These are phyloP conservation scores for Grammomys dolichurus DNA, from an alignment of 2,113 vertebrate species.

Conservation along the genomic window DNA sequence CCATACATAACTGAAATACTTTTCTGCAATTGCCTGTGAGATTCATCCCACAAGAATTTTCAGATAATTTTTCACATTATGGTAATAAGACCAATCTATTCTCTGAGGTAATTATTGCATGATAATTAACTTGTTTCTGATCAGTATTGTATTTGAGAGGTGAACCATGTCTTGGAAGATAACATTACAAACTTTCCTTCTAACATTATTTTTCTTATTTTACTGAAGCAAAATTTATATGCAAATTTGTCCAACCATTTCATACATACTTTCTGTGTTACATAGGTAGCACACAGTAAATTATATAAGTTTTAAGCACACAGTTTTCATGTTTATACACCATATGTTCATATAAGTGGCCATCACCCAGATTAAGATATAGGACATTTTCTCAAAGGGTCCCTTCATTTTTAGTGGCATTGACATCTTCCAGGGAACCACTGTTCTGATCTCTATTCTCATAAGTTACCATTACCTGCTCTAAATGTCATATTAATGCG, in stretches of 20 bases:
- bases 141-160: conserved; percentile 44
- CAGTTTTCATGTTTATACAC: neutral
- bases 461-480: neutral
- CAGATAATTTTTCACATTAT: conserved; percentile 24
- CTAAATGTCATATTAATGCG: conserved; percentile 24
- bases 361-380: neutral
- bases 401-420: neutral
- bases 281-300: neutral
- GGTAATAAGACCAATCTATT: conserved; percentile 15
- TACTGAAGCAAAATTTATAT: conserved; percentile 29
- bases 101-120: neutral
- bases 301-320: neutral
- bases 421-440: neutral
- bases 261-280: neutral
- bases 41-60: conserved; percentile 43
- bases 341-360: neutral
- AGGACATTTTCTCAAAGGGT: neutral
- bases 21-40: conserved; percentile 49
- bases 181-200: neutral
- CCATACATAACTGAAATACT: conserved; percentile 55
- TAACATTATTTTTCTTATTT: conserved; percentile 26
- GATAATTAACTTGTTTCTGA: conserved; percentile 50
- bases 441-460: neutral
- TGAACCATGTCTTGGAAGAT: conserved; percentile 3
- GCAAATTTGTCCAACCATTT: neutral